A percentile compares a stretch with the other conserved stretches of the same genome.
phyloP scores from a whole-genome alignment of 2,113 vertebrate species.

The Epinephelus fuscoguttatus region DNA sequence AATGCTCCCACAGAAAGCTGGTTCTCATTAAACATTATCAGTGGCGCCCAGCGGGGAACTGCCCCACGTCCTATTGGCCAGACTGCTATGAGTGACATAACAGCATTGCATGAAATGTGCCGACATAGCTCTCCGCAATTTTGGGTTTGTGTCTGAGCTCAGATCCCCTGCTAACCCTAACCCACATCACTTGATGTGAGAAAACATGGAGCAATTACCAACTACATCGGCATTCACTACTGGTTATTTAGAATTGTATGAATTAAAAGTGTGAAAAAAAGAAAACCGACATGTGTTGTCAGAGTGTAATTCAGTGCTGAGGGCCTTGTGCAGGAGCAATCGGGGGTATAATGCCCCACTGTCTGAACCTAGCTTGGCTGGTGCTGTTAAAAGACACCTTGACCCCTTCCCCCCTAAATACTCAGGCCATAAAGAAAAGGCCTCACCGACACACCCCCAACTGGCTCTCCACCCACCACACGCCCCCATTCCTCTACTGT shows the following conservation, averaged over 20 bases:
- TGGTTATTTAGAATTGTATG: neutral
- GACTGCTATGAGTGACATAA: constrained; percentile 29
- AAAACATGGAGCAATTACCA: neutral
- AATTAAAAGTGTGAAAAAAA: neutral
- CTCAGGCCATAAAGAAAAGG: neutral
- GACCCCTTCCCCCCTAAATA: neutral
- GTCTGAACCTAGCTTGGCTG: neutral
- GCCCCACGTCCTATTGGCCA: constrained; percentile 75
- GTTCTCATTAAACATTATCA: constrained; percentile 62
- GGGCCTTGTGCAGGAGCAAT: neutral
- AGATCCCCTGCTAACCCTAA: too few relatives aligned
- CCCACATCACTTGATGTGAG: too few relatives aligned
- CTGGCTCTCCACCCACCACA: constrained; percentile 14
- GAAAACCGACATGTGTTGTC: neutral
- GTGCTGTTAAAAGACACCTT: neutral
- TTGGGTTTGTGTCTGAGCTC: neutral
- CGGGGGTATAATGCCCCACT: neutral
- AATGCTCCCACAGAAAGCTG: constrained; percentile 54
- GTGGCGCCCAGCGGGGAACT: constrained; percentile 37
- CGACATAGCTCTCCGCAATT: neutral
- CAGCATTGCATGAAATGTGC: constrained; percentile 10
- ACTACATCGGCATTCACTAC: neutral
- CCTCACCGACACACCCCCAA: neutral
- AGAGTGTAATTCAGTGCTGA: constrained; percentile 6
- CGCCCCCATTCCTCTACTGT: neutral